Evolutionary conservation across 2,888 invertebrate genomes (phyloP).

Genomic region (Yponomeuta plumbellus): DNA sequence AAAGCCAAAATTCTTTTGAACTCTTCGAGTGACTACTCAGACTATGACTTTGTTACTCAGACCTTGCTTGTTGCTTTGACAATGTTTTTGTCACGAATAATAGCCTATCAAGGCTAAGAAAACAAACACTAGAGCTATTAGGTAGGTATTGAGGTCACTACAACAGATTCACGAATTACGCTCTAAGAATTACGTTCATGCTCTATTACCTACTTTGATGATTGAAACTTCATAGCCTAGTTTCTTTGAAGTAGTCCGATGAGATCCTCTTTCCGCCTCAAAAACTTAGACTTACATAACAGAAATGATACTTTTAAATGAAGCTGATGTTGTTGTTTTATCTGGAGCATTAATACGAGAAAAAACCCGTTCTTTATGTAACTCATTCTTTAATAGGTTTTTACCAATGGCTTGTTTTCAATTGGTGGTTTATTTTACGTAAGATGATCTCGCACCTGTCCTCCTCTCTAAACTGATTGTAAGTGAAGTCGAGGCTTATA

Average conservation of each 20-base stretch:
- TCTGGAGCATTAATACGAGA: not conserved
- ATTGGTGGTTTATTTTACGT: too few relatives aligned
- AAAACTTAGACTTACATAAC: not conserved
- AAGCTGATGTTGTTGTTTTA: slow-evolving; percentile 4
- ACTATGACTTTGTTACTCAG: too few relatives aligned
- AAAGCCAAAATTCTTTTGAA: too few relatives aligned
- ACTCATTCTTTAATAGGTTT: not conserved
- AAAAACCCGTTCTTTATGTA: not conserved
- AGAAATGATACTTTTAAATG: not conserved
- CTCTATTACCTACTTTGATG: too few relatives aligned
- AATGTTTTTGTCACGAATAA: not conserved
- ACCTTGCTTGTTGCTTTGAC: not conserved
- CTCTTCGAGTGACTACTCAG: too few relatives aligned
- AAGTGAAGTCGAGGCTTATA: too few relatives aligned
- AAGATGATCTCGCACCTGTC: too few relatives aligned
- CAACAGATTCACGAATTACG: not conserved
- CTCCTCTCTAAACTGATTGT: too few relatives aligned
- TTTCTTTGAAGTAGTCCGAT: not conserved
- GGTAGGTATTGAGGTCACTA: not conserved
- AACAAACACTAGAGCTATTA: not conserved
- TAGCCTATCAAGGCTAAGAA: not conserved
- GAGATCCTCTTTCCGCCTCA: not conserved
- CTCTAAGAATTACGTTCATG: too few relatives aligned
- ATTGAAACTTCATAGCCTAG: not conserved
- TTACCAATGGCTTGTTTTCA: not conserved